phyloP scores from a whole-genome alignment of 2,888 invertebrate genomes.

The Pristionchus fissidentatus region DNA sequence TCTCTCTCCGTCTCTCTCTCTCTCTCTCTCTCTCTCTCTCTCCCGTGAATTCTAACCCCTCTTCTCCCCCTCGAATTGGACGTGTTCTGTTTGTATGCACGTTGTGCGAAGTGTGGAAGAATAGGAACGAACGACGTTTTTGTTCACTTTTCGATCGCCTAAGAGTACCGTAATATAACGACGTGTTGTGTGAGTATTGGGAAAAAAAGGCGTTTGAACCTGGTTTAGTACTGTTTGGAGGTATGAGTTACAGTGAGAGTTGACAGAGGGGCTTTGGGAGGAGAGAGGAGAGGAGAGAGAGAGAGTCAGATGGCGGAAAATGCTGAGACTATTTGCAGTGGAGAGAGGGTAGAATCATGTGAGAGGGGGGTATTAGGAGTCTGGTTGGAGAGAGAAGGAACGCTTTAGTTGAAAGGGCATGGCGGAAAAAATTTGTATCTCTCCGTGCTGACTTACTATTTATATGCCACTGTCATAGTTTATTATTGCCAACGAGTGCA shows the following conservation, averaged over 20 bases:
- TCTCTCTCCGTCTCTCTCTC: not conserved
- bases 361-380: not conserved
- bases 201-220: no score
- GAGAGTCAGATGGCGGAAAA: not conserved
- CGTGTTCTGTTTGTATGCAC: slow-evolving; percentile 26
- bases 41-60: not conserved
- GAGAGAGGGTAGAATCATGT: not conserved
- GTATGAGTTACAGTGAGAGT: slow-evolving; percentile 26
- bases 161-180: no score
- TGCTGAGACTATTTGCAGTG: slow-evolving; percentile 16
- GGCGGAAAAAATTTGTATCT: no score
- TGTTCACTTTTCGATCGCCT: not conserved
- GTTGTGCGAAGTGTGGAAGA: no score
- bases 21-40: not conserved
- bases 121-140: slow-evolving; percentile 16
- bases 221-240: not conserved
- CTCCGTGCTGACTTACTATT: no score
- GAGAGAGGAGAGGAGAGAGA: not conserved
- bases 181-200: no score
- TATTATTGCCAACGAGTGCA: no score
- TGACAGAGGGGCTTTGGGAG: slow-evolving; percentile 4
- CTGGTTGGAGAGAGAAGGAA: not conserved
- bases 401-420: no score
- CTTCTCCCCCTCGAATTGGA: not conserved
- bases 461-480: no score